A percentile compares a stretch with the other conserved stretches of the same genome.
phyloP scores from a whole-genome alignment of 2,113 vertebrate genomes.

The Amazona guildingii region DNA sequence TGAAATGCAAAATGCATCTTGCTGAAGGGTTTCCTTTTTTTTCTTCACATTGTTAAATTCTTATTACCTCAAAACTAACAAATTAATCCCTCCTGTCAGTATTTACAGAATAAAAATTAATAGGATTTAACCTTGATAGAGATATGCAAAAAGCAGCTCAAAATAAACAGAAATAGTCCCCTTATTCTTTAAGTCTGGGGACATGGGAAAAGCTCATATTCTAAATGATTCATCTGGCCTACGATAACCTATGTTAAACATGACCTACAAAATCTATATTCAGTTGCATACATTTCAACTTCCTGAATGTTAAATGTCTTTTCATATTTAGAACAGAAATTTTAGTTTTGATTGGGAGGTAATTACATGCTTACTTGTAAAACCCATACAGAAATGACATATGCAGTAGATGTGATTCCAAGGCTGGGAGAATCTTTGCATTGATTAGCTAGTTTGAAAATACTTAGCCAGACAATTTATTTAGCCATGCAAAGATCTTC shows the following conservation, averaged over 20 bases:
- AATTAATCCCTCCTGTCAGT: neutral
- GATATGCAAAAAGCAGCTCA: neutral
- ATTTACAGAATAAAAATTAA: conserved; percentile 17
- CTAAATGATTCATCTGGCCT: neutral
- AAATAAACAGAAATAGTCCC: neutral
- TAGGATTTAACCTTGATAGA: neutral
- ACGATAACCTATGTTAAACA: neutral
- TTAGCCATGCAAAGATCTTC: neutral
- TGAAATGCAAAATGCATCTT: neutral
- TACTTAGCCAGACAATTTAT: neutral
- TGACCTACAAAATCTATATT: neutral
- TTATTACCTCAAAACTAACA: neutral
- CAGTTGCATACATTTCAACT: neutral
- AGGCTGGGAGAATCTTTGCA: neutral
- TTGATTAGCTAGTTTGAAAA: neutral
- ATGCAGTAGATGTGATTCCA: neutral
- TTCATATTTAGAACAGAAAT: neutral
- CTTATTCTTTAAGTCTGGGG: neutral
- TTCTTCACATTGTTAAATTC: neutral
- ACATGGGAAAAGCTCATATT: neutral
- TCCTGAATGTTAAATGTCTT: neutral
- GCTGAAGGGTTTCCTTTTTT: neutral
- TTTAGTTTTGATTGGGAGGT: neutral
- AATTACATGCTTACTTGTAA: neutral
- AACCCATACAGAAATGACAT: neutral